Conservation (phyloP, 2,797 vertebrate genomes). For the Morelia viridis region DNA sequence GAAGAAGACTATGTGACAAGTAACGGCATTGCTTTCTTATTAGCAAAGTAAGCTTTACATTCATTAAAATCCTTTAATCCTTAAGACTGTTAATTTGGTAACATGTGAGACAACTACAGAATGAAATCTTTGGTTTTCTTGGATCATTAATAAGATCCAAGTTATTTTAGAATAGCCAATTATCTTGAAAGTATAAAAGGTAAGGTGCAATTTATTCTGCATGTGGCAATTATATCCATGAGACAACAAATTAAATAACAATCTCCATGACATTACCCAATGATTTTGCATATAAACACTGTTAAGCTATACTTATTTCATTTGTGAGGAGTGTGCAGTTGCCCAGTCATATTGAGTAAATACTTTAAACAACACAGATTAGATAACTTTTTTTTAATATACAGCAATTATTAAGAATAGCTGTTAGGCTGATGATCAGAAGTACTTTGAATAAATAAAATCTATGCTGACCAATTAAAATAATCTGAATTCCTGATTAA, state of each 20-base stretch:
- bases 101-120: neutral
- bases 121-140: neutral
- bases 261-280: neutral
- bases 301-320: neutral
- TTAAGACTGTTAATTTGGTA: neutral
- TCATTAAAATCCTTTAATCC: neutral
- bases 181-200: neutral
- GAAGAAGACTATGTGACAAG: neutral
- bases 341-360: neutral
- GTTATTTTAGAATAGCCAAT: neutral
- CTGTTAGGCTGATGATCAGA: neutral
- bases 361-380: neutral
- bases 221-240: neutral
- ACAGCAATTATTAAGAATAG: neutral
- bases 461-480: neutral
- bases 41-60: neutral
- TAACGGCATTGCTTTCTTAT: neutral
- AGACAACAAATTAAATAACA: neutral
- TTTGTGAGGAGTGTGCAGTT: neutral
- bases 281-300: neutral
- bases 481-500: neutral
- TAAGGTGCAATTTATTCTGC: constrained; percentile 4
- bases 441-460: neutral
- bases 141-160: neutral
- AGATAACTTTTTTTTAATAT: neutral